phyloP scores from a whole-genome alignment of 2,113 vertebrate species.

The Oreochromis niloticus region DNA sequence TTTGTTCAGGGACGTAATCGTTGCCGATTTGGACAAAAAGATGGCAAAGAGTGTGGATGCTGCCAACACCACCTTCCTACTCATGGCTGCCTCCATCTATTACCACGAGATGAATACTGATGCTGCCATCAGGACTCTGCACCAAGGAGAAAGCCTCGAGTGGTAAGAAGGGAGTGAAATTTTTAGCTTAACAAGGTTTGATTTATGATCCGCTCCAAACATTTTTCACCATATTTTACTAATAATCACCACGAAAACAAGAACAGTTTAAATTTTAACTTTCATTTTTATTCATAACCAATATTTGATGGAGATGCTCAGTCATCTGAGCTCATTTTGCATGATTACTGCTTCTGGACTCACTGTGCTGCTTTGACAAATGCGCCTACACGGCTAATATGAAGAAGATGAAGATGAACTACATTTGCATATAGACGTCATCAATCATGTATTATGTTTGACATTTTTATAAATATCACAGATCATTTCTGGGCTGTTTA shows the following conservation, averaged over 20 bases:
- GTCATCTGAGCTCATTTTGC: not conserved
- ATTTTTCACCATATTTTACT: not conserved
- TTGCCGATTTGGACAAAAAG: constrained; percentile 85
- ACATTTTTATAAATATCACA: not conserved
- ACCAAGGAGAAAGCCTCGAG: constrained; percentile 91
- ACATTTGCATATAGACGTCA: rapidly evolving
- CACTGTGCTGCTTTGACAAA: not conserved
- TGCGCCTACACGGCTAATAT: not conserved
- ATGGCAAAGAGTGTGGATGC: constrained; percentile 87
- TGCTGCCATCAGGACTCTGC: constrained; percentile 81
- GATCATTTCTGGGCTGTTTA: not conserved
- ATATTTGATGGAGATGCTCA: not conserved
- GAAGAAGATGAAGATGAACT: not conserved
- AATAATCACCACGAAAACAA: not conserved
- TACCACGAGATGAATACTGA: constrained; percentile 83
- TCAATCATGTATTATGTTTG: not conserved
- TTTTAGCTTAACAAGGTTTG: not conserved
- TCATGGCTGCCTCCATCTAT: constrained; percentile 92
- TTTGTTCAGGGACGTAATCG: constrained; percentile 74
- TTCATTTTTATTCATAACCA: not conserved
- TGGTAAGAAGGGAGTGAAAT: constrained; percentile 70
- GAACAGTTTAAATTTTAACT: not conserved
- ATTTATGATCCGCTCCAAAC: not conserved
- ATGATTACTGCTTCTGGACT: not conserved
- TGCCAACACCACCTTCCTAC: constrained; percentile 83